Percentiles rank a stretch among this genome's conserved stretches.
Conservation (phyloP, 2,888 invertebrate genomes). For the Athrips mouffetella region DNA sequence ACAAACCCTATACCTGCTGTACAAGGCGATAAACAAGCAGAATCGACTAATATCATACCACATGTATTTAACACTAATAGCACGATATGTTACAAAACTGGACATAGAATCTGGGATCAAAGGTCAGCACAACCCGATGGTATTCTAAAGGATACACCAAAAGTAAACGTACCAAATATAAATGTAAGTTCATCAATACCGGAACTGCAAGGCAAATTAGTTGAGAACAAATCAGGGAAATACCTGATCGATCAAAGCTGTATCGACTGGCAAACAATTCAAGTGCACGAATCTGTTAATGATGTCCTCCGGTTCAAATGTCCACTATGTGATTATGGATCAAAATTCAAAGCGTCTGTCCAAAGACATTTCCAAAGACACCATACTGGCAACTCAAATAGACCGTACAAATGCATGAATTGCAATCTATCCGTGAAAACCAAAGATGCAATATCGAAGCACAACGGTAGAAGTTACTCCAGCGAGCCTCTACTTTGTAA, state of each 20-base stretch:
- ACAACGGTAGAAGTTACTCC: slow-evolving; percentile 51
- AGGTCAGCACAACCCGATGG: no score
- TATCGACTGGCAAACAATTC: slow-evolving; percentile 50
- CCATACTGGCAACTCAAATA: slow-evolving; percentile 44
- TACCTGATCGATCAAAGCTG: slow-evolving; percentile 44
- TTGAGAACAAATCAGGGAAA: background rate
- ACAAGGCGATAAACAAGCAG: no score
- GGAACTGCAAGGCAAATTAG: background rate
- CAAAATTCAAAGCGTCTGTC: slow-evolving; percentile 56
- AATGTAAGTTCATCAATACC: background rate
- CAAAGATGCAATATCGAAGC: slow-evolving; percentile 56
- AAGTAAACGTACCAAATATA: no score
- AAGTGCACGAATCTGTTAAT: slow-evolving; percentile 43
- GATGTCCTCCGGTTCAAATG: slow-evolving; percentile 51
- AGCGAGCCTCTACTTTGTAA: slow-evolving; percentile 33
- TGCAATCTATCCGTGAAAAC: slow-evolving; percentile 63
- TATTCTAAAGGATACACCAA: no score
- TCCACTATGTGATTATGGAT: slow-evolving; percentile 44
- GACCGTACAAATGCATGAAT: slow-evolving; percentile 54
- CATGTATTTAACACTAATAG: no score
- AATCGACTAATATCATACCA: no score
- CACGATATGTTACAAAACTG: no score
- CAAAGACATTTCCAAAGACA: slow-evolving; percentile 58
- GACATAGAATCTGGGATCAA: no score
- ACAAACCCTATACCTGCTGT: no score